A percentile compares a stretch with the other conserved stretches of the same genome.
Conservation (phyloP, 1,140 invertebrate species). For the Lordiphosa mommai region DNA sequence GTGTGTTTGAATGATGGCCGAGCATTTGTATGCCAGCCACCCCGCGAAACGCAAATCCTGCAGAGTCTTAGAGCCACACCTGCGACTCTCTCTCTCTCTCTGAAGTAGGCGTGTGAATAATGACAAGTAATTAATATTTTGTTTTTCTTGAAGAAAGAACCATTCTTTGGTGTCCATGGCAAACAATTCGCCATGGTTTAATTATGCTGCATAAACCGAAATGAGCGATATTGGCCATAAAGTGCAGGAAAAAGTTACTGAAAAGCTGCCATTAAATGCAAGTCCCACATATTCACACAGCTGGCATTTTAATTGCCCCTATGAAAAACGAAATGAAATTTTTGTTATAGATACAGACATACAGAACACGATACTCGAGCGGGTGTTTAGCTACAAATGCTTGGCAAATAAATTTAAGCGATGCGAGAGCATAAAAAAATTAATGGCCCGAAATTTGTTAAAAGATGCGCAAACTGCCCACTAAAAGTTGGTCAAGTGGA, state of each 20-base stretch:
- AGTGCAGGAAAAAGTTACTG: conserved; percentile 55
- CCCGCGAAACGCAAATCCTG: neutral
- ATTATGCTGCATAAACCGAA: conserved; percentile 32
- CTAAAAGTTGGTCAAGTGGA: conserved; percentile 30
- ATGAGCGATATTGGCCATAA: conserved; percentile 59
- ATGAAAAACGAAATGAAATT: conserved; percentile 24
- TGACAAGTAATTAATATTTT: conserved; percentile 62
- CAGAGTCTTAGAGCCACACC: conserved; percentile 27
- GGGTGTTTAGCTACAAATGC: conserved; percentile 2
- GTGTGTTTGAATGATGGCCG: conserved; percentile 51
- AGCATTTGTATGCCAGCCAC: conserved; percentile 44
- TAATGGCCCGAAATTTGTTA: conserved; percentile 60
- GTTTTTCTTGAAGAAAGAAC: conserved; percentile 17
- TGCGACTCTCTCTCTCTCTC: conserved; percentile 16
- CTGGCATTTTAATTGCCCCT: conserved; percentile 62
- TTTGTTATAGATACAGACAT: conserved; percentile 25
- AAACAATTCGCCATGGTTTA: conserved; percentile 21
- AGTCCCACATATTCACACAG: too few relatives aligned
- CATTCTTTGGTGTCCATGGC: conserved; percentile 5
- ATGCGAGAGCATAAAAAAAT: conserved; percentile 55
- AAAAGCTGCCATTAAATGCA: conserved; percentile 61
- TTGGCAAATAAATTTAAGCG: conserved; percentile 36
- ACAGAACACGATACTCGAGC: conserved; percentile 10
- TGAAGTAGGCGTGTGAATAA: conserved; percentile 44
- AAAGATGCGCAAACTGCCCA: conserved; percentile 56